phyloP scores from a whole-genome alignment of 2,797 vertebrate genomes.

The Pitangus sulphuratus region DNA sequence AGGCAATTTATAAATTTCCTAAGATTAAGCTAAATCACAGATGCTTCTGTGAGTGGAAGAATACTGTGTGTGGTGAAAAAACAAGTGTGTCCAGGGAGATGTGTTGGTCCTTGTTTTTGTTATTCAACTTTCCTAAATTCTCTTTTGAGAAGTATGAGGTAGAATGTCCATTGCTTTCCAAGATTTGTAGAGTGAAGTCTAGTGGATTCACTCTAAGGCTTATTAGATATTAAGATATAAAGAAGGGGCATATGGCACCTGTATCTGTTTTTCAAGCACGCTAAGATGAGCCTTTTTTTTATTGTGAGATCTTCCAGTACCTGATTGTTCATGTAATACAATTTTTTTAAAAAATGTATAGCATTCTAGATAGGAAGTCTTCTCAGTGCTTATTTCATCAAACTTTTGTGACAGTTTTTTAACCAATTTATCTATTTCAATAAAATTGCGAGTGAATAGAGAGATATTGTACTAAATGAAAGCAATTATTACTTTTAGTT shows the following conservation, averaged over 20 bases:
- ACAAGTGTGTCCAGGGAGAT: background rate
- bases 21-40: slow-evolving; percentile 2
- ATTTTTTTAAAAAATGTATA: background rate
- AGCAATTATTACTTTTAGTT: background rate
- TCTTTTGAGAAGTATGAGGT: background rate
- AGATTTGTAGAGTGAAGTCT: background rate
- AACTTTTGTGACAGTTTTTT: background rate
- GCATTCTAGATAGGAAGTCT: background rate
- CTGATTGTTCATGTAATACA: background rate
- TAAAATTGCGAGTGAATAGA: background rate
- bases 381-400: background rate
- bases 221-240: background rate
- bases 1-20: background rate
- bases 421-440: background rate
- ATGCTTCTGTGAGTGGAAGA: background rate
- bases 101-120: background rate
- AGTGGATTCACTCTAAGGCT: background rate
- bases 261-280: background rate
- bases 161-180: background rate
- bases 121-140: background rate
- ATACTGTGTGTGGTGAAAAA: background rate
- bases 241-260: background rate
- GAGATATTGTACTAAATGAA: background rate
- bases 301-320: background rate
- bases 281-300: background rate